These are phyloP conservation scores for Sciurus vulgaris DNA, from an alignment of 2,797 vertebrate species.

Conservation along the genomic window DNA sequence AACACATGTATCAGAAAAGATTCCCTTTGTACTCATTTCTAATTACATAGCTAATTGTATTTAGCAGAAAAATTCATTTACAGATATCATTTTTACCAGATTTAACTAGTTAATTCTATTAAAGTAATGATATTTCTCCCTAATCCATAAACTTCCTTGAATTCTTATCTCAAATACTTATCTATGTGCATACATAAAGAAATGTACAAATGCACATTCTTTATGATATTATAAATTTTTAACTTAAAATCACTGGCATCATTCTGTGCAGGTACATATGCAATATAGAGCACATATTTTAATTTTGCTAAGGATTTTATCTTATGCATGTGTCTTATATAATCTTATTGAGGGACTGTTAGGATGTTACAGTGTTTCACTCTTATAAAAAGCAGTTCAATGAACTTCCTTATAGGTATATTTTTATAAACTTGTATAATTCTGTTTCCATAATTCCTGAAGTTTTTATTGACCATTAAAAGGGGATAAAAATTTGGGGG, in stretches of 20 bases:
- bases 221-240: neutral
- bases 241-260: neutral
- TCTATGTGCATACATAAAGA: neutral
- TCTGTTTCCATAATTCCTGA: neutral
- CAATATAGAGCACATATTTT: neutral
- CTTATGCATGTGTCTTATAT: neutral
- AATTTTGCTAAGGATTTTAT: neutral
- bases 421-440: conserved; percentile 2
- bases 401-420: neutral
- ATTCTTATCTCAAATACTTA: conserved; percentile 42
- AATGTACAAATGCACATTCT: neutral
- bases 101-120: conserved; percentile 18
- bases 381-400: conserved; percentile 17
- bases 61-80: conserved; percentile 50
- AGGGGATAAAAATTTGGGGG: neutral
- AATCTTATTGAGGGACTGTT: neutral
- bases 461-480: neutral
- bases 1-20: conserved; percentile 16
- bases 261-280: neutral
- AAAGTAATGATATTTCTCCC: neutral
- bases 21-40: conserved; percentile 3
- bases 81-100: neutral
- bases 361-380: neutral
- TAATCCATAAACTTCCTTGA: conserved; percentile 20
- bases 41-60: conserved; percentile 37